Base-by-base conservation (phyloP, 2,797 vertebrate species). In the Oreortyx pictus region DNA sequence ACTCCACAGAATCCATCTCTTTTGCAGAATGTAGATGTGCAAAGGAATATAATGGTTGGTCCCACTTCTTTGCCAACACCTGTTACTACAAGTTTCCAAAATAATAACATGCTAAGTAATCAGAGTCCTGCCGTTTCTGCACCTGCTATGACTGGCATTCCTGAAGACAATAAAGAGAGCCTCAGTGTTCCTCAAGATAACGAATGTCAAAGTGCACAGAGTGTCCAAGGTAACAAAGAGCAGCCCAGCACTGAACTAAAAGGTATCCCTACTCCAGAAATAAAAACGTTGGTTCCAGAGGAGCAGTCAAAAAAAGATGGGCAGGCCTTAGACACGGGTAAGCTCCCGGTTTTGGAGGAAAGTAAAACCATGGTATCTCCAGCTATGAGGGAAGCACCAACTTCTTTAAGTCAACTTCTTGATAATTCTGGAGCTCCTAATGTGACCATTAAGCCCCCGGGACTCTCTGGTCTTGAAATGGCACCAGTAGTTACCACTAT, bases 341-440 rank as follows among this genome's bases (percentile, higher is more conserved):
- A 97, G 84, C 95, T 97, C 88, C 85, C 96, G 59, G 88, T 88
- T 92, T 61, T 95, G n/a, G 98, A 98, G 89, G 98, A 99, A 60
- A 97, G 95, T 31, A 98, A 97, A 94, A 59, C 93, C 84, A 92
- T 98, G 75, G 95, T 97, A 37, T 98, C 98, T 74, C 97, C 98
- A 96, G 97, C 98, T 93, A 97, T 98, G 95, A 98, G 98, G 96
- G 98, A 98, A 91, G 97, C 98, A 91, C 99, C 99, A 82, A 99
- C 98, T 76, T 99, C 99, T 37, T 97, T 99, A 82, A 99, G 99
- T 97, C 99, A 99, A 96, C 98, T 99, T 95, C 97, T 99, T 90
- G 99, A 99, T 96, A 98, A 98, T 96, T 97, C 98, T 65, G 97
- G 97, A 96, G 96, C 97, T 89, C 95, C 98, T 83, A 98, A 98